Evolutionary conservation across 2,113 vertebrate genomes (phyloP).

Genomic region (Smithornis capensis): DNA sequence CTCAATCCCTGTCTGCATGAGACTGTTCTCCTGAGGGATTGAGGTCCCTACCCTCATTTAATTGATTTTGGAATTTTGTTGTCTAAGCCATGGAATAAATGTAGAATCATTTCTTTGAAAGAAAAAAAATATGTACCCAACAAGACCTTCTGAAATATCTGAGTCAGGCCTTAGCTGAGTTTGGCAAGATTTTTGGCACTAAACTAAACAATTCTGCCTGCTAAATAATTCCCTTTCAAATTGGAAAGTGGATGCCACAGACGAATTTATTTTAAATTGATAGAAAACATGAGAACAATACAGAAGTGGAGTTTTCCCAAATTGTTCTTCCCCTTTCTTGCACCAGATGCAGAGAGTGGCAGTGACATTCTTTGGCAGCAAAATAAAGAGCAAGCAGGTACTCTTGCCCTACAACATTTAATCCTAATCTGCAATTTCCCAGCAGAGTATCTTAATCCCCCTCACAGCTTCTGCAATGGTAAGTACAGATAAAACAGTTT

Average conservation of each 20-base stretch:
- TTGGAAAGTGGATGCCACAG: neutral
- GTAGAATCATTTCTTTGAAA: neutral
- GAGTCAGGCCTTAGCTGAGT: neutral
- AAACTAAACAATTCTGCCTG: neutral
- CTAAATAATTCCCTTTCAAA: neutral
- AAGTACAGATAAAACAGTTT: neutral
- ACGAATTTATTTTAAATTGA: constrained; percentile 1
- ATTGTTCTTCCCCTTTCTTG: neutral
- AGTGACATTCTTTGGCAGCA: neutral
- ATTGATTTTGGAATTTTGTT: neutral
- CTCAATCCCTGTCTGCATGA: neutral
- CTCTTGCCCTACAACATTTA: neutral
- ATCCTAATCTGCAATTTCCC: neutral
- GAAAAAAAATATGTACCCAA: neutral
- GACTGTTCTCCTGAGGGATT: neutral
- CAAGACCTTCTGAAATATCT: neutral
- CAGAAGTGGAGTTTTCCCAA: neutral
- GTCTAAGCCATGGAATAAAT: neutral
- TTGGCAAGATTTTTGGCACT: neutral
- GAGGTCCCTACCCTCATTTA: neutral
- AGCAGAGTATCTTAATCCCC: neutral
- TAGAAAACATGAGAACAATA: neutral
- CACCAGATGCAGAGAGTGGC: neutral
- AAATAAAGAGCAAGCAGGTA: neutral
- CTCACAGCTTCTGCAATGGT: neutral